phyloP scores from a whole-genome alignment of 2,888 invertebrate genomes.

The Spilosoma lubricipeda region DNA sequence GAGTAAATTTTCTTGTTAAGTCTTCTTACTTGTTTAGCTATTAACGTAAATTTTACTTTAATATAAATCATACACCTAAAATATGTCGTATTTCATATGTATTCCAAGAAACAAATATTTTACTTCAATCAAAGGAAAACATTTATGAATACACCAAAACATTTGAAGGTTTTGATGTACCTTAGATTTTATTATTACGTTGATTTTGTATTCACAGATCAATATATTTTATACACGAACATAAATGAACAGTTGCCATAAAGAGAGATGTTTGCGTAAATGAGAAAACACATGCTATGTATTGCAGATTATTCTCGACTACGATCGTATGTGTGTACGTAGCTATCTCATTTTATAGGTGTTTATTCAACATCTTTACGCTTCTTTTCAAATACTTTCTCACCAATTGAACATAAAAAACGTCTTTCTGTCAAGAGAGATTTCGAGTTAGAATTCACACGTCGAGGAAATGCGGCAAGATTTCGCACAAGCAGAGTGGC shows the following conservation, averaged over 20 bases:
- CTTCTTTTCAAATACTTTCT: constrained; percentile 61
- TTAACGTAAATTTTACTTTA: not conserved
- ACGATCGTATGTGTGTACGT: constrained; percentile 27
- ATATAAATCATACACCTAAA: not conserved
- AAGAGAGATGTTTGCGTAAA: constrained; percentile 33
- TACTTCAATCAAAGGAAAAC: constrained; percentile 7
- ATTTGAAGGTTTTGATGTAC: constrained; percentile 27
- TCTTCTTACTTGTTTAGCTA: not conserved
- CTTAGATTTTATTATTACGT: constrained; percentile 37
- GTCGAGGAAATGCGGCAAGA: constrained; percentile 65
- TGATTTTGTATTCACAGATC: constrained; percentile 35
- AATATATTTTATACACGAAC: constrained; percentile 35
- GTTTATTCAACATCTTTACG: constrained; percentile 60
- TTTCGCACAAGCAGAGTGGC: constrained; percentile 65
- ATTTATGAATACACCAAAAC: constrained; percentile 11
- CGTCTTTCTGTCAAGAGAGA: constrained; percentile 64
- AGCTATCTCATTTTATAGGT: constrained; percentile 45
- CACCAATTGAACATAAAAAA: constrained; percentile 69
- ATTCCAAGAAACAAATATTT: constrained; percentile 1
- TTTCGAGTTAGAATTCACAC: constrained; percentile 62
- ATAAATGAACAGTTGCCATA: constrained; percentile 43
- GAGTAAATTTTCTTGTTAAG: not conserved
- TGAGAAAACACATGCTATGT: constrained; percentile 33
- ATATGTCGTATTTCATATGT: not conserved
- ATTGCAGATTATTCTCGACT: constrained; percentile 39